Conservation (phyloP, 1,140 invertebrate species). For the Drosophila albomicans region DNA sequence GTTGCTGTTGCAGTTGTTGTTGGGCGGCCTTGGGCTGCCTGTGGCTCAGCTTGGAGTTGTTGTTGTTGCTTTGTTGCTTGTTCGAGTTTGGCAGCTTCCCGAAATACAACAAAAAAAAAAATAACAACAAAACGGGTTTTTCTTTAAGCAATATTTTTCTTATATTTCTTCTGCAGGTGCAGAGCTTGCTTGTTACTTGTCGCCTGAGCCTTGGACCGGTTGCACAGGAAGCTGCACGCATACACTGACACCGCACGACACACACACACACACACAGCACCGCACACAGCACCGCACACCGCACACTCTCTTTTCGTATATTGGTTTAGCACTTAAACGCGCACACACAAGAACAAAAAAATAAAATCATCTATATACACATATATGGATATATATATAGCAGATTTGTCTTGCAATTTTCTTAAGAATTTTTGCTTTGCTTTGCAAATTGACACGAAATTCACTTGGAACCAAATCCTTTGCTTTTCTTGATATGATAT, state of each 20-base stretch:
- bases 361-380: conserved; percentile 8
- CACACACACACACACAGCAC: conserved; percentile 29
- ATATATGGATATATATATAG: neutral
- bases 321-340: conserved; percentile 1
- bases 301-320: too few species aligned
- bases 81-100: conserved; percentile 51
- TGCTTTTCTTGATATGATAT: conserved; percentile 16
- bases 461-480: conserved; percentile 5
- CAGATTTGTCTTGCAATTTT: conserved; percentile 36
- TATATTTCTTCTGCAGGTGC: conserved; percentile 58
- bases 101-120: neutral
- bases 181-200: conserved; percentile 40
- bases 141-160: conserved; percentile 2
- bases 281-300: neutral
- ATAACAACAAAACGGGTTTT: conserved; percentile 36
- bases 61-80: conserved; percentile 10
- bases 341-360: conserved; percentile 49
- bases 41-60: conserved; percentile 2
- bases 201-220: conserved; percentile 60
- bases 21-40: conserved; percentile 41
- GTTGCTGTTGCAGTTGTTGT: conserved; percentile 56
- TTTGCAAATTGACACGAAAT: conserved; percentile 12
- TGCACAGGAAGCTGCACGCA: conserved; percentile 60
- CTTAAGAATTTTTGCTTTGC: conserved; percentile 12
- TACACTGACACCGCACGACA: neutral